A percentile compares a stretch with the other conserved stretches of the same genome.
phyloP scores from a whole-genome alignment of 2,113 vertebrate genomes.

The Ochotona princeps region DNA sequence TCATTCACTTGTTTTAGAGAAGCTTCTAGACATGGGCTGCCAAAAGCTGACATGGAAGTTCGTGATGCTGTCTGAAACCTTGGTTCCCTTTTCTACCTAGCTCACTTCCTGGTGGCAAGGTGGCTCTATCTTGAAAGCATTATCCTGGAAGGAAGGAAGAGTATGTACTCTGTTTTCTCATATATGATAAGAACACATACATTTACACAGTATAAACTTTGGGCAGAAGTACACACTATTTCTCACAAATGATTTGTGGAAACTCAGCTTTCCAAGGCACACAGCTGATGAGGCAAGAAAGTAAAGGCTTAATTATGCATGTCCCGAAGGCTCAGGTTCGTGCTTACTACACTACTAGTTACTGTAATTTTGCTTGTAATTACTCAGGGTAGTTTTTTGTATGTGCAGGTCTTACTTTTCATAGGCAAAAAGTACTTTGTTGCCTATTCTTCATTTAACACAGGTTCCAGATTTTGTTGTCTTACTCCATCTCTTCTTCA shows the following conservation, averaged over 20 bases:
- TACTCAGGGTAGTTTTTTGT: background rate
- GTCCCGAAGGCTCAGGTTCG: background rate
- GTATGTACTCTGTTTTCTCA: background rate
- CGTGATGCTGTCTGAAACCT: rapidly evolving
- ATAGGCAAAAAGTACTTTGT: background rate
- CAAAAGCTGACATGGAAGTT: background rate
- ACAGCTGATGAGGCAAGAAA: background rate
- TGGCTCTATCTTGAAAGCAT: background rate
- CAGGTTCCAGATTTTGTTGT: background rate
- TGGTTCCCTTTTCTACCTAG: background rate
- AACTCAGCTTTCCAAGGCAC: background rate
- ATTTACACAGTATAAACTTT: background rate
- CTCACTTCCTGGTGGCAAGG: background rate
- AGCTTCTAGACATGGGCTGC: background rate
- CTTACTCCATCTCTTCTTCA: background rate
- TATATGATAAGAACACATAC: background rate
- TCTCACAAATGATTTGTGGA: background rate
- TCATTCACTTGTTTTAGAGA: background rate
- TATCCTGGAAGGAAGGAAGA: background rate
- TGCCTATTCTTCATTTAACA: background rate
- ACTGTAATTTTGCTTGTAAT: background rate
- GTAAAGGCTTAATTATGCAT: background rate
- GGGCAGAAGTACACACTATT: background rate
- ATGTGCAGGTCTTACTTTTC: background rate
- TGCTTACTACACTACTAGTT: background rate